Percentiles rank a stretch among this genome's conserved stretches.
phyloP scores from a whole-genome alignment of 2,888 invertebrate genomes.

The Xiphydria camelus region DNA sequence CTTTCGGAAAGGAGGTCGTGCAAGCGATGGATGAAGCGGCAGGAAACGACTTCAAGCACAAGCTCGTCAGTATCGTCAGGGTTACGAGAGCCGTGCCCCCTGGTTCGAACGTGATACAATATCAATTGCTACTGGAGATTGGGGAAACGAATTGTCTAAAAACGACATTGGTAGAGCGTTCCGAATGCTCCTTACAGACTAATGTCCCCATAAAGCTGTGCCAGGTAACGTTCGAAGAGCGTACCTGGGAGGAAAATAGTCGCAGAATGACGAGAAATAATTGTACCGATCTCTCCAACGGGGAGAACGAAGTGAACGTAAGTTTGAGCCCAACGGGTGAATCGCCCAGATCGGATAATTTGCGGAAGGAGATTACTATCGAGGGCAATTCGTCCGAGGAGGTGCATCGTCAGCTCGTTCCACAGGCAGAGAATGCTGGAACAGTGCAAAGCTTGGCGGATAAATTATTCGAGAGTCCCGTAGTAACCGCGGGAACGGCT shows the following conservation, averaged over 20 bases:
- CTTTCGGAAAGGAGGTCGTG: slow-evolving; percentile 41
- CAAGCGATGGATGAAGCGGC: slow-evolving; percentile 43
- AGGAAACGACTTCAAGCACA: slow-evolving; percentile 45
- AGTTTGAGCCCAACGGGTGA: slow-evolving; percentile 16
- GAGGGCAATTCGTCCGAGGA: slow-evolving; percentile 24
- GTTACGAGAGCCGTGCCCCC: slow-evolving; percentile 47
- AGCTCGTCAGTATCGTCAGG: slow-evolving; percentile 39
- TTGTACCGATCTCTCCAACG: slow-evolving; percentile 41
- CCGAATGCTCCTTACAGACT: slow-evolving; percentile 40
- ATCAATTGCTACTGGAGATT: slow-evolving; percentile 44
- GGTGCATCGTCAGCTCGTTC: slow-evolving; percentile 19
- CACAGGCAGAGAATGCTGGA: slow-evolving; percentile 34
- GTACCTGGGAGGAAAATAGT: slow-evolving; percentile 40
- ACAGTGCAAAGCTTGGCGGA: slow-evolving; percentile 24
- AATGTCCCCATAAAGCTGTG: slow-evolving; percentile 41
- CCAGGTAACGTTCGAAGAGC: slow-evolving; percentile 45
- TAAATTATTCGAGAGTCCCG: slow-evolving; percentile 17
- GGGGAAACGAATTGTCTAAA: slow-evolving; percentile 48
- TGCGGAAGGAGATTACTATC: too few species aligned
- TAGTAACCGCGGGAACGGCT: neutral
- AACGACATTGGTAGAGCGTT: slow-evolving; percentile 33
- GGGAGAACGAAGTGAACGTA: slow-evolving; percentile 33
- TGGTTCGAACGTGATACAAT: slow-evolving; percentile 42
- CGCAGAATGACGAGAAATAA: slow-evolving; percentile 46
- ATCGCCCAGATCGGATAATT: neutral